These are phyloP conservation scores for Sycon ciliatum DNA, from an alignment of 37 sponge, comb jelly and placozoan genomes.

Conservation along the genomic window DNA sequence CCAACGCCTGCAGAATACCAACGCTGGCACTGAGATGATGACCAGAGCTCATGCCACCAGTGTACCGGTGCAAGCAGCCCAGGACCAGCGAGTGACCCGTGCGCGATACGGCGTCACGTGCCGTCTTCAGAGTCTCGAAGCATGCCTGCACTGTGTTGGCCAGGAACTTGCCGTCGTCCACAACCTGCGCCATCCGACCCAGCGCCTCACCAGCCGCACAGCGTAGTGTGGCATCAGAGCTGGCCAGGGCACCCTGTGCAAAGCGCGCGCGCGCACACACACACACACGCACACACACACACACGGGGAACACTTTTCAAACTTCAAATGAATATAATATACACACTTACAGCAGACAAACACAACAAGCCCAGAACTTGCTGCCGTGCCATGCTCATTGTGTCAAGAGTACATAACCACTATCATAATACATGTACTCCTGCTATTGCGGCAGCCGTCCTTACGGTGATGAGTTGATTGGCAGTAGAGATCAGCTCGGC, in stretches of 20 bases:
- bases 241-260: constrained; percentile 71
- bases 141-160: constrained; percentile 66
- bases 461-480: constrained; percentile 49
- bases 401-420: no score
- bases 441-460: no score
- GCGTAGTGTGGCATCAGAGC: constrained; percentile 65
- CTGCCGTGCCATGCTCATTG: no score
- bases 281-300: constrained; percentile 26
- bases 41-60: constrained; percentile 85
- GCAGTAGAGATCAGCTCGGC: constrained; percentile 48
- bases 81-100: constrained; percentile 87
- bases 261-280: constrained; percentile 11
- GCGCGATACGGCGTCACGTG: constrained; percentile 48
- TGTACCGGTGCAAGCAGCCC: constrained; percentile 86
- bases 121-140: constrained; percentile 51
- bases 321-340: no score
- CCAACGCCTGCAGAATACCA: constrained; percentile 59
- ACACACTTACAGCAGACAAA: no score
- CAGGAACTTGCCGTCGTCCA: constrained; percentile 65
- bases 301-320: no score
- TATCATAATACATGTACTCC: no score
- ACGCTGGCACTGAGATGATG: constrained; percentile 78
- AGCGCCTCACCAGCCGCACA: constrained; percentile 89
- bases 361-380: no score
- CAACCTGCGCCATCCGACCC: constrained; percentile 73